Evolutionary conservation across 2,888 invertebrate genomes (phyloP).

Genomic region (Ectropis crepuscularia): DNA sequence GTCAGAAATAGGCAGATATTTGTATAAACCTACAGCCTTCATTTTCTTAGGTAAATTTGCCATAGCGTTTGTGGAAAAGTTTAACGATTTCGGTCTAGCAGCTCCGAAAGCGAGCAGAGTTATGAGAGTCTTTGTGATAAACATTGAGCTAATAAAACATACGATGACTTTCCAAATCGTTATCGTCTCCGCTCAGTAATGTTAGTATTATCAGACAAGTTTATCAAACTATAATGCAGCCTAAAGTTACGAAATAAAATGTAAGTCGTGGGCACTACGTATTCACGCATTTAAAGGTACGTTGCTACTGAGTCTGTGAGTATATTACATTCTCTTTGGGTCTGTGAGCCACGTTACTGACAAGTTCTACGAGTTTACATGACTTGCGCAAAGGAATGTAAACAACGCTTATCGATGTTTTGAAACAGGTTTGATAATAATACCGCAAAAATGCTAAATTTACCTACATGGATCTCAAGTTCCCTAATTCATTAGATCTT

Average conservation of each 20-base stretch:
- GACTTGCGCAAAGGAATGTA: constrained; percentile 1
- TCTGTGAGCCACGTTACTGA: neutral
- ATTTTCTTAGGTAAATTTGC: constrained; percentile 66
- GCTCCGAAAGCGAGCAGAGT: constrained; percentile 19
- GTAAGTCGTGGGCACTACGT: neutral
- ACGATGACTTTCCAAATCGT: constrained; percentile 19
- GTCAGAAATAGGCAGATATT: constrained; percentile 72
- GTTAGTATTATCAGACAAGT: constrained; percentile 7
- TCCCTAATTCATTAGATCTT: no score
- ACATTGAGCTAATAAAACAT: constrained; percentile 19
- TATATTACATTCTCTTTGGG: no score
- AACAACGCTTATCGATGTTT: constrained; percentile 3
- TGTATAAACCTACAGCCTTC: constrained; percentile 74
- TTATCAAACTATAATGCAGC: neutral
- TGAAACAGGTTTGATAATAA: constrained; percentile 7
- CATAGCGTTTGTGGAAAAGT: constrained; percentile 40
- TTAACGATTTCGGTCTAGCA: constrained; percentile 15
- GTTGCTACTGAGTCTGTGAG: neutral
- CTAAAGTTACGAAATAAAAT: no score
- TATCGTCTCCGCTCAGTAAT: constrained; percentile 27
- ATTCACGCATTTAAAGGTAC: neutral
- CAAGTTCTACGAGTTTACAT: neutral
- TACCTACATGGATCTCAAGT: no score
- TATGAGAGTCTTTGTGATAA: constrained; percentile 28
- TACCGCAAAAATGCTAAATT: neutral